Percentiles rank a stretch among this genome's conserved stretches.
Conservation (phyloP, 2,797 vertebrate species). For the Gallinago solitaria region DNA sequence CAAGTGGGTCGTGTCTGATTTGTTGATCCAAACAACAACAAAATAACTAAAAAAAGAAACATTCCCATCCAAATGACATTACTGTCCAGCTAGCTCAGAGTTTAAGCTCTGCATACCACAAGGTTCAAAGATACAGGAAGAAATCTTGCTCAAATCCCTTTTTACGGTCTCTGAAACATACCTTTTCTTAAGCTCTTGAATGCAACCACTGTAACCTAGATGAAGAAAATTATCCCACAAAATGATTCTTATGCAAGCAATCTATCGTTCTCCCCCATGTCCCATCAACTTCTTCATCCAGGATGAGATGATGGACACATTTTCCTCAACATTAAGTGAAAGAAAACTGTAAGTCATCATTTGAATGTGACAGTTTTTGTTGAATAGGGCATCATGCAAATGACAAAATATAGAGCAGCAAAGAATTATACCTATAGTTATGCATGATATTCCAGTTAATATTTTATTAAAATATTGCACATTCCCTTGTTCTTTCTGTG, state of each 20-base stretch:
- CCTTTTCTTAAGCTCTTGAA: rapidly evolving
- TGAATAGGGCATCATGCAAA: background rate
- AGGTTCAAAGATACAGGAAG: background rate
- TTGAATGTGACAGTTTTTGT: background rate
- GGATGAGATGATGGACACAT: background rate
- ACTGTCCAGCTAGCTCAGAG: background rate
- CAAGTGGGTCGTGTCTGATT: rapidly evolving
- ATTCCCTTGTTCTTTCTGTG: background rate
- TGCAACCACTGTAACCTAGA: background rate
- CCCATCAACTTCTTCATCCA: background rate
- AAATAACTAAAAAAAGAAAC: background rate
- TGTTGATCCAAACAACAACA: background rate
- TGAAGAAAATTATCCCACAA: background rate
- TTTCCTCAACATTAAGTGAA: background rate
- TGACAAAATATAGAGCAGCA: background rate
- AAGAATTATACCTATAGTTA: background rate
- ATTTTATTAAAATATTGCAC: background rate
- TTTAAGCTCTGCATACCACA: background rate
- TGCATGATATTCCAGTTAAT: background rate
- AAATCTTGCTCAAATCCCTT: background rate
- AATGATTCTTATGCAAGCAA: background rate
- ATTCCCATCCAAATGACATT: background rate
- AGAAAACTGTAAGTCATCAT: background rate
- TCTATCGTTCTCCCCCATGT: background rate
- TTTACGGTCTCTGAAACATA: background rate